Evolutionary conservation across 2,797 vertebrate species (phyloP).

Genomic region (Danio tinwini): DNA sequence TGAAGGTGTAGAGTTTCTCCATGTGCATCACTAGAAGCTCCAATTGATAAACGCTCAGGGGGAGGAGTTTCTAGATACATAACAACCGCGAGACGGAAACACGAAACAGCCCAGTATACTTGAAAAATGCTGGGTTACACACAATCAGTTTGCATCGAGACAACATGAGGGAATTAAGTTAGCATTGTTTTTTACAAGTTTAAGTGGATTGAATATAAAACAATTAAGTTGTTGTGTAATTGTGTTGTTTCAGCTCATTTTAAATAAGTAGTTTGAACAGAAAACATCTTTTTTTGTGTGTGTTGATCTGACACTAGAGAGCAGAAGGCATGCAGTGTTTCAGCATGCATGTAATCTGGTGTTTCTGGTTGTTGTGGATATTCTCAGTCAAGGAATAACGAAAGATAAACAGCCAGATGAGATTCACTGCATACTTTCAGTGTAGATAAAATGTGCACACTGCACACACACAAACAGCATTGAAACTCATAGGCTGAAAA

Average conservation of each 20-base stretch:
- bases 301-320: background rate
- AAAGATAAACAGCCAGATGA: background rate
- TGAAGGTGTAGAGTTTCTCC: background rate
- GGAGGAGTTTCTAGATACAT: background rate
- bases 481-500: background rate
- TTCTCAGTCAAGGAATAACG: background rate
- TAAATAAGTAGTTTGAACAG: too few relatives aligned
- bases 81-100: too few relatives aligned
- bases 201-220: too few relatives aligned
- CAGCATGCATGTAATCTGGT: background rate
- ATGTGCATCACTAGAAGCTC: background rate
- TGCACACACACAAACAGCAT: background rate
- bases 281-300: background rate
- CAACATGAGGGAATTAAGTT: too few relatives aligned
- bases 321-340: background rate
- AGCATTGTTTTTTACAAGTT: too few relatives aligned
- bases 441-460: background rate
- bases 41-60: background rate
- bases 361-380: background rate
- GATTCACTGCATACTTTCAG: slow-evolving; percentile 2
- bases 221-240: too few relatives aligned
- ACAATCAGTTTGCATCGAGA: too few relatives aligned
- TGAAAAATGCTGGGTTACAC: too few relatives aligned
- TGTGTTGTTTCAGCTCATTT: too few relatives aligned
- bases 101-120: too few relatives aligned